Percentiles rank a stretch among this genome's conserved stretches.
phyloP scores from a whole-genome alignment of 2,113 vertebrate species.

The Phalacrocorax carbo region DNA sequence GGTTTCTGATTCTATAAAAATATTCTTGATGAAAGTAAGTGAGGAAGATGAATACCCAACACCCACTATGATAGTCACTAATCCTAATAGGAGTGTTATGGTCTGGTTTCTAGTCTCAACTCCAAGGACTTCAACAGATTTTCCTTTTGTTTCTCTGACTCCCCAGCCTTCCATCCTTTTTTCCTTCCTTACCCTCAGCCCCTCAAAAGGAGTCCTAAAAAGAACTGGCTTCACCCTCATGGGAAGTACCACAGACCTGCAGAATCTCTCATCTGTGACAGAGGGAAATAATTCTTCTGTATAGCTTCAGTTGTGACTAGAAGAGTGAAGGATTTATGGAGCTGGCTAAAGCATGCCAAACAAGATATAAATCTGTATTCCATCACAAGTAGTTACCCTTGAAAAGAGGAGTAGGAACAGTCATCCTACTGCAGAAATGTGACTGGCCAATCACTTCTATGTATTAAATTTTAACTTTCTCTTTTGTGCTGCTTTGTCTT shows the following conservation, averaged over 20 bases:
- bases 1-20: neutral
- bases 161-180: neutral
- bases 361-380: neutral
- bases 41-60: neutral
- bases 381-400: neutral
- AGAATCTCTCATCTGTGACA: neutral
- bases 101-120: neutral
- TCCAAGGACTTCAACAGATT: neutral
- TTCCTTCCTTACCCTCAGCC: neutral
- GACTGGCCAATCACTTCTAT: neutral
- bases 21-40: neutral
- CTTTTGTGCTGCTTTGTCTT: conserved; percentile 7
- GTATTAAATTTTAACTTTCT: neutral
- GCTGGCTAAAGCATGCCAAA: neutral
- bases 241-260: neutral
- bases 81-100: neutral
- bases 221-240: neutral
- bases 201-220: neutral
- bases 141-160: neutral
- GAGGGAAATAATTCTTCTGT: neutral
- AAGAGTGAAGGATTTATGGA: neutral
- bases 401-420: neutral
- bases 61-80: neutral
- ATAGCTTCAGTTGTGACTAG: neutral
- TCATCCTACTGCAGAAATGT: neutral